These are phyloP conservation scores for Crenuchus spilurus DNA, from an alignment of 2,797 vertebrate species.

Conservation along the genomic window DNA sequence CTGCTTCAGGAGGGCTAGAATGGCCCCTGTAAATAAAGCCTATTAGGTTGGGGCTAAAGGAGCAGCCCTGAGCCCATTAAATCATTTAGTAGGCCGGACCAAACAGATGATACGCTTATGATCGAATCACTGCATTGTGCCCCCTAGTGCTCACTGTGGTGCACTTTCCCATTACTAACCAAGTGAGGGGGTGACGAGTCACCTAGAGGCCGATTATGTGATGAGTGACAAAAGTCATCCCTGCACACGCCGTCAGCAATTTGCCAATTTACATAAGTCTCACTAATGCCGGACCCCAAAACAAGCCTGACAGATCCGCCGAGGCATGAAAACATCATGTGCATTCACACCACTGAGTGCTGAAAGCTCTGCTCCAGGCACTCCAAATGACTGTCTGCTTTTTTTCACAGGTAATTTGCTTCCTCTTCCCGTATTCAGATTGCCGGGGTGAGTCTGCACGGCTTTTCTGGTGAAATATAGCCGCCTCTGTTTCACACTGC, in stretches of 20 bases:
- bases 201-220: constrained; percentile 53
- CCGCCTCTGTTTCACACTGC: constrained; percentile 54
- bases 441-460: constrained; percentile 50
- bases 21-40: constrained; percentile 52
- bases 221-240: constrained; percentile 40
- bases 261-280: constrained; percentile 56
- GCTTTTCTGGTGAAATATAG: constrained; percentile 60
- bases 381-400: constrained; percentile 59
- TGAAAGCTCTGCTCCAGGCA: constrained; percentile 55
- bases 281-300: constrained; percentile 39
- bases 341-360: constrained; percentile 59
- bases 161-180: background rate
- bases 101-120: constrained; percentile 54
- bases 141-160: constrained; percentile 1
- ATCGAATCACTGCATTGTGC: constrained; percentile 51
- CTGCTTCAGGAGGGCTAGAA: constrained; percentile 30
- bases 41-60: constrained; percentile 52
- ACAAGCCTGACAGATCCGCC: constrained; percentile 29
- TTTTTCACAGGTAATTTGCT: constrained; percentile 76
- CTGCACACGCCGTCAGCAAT: constrained; percentile 52
- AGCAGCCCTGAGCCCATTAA: constrained; percentile 60
- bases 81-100: constrained; percentile 63
- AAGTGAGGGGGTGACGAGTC: constrained; percentile 10
- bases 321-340: constrained; percentile 43
- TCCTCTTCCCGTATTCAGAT: constrained; percentile 72